Conservation (phyloP, 2,888 invertebrate species). For the Arge pagana region DNA sequence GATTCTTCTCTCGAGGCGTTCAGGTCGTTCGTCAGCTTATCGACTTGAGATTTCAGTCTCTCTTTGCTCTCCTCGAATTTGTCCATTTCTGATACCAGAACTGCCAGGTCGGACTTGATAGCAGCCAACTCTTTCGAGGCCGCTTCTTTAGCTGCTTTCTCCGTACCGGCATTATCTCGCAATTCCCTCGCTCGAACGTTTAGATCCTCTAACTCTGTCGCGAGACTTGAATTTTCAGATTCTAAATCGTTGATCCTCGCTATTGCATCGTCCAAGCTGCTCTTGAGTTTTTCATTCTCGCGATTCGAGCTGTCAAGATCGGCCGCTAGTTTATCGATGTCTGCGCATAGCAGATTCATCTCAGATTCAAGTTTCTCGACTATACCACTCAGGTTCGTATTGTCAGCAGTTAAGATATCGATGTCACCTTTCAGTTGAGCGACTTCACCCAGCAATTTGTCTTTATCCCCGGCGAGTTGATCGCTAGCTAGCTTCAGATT, state of each 20-base stretch:
- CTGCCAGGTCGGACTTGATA: constrained; percentile 37
- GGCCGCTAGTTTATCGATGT: constrained; percentile 19
- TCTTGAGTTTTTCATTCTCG: constrained; percentile 26
- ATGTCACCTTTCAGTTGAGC: constrained; percentile 33
- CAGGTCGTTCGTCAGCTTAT: constrained; percentile 27
- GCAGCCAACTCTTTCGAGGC: constrained; percentile 29
- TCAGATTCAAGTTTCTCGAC: not conserved
- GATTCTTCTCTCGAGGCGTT: not conserved
- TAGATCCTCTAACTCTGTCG: constrained; percentile 26
- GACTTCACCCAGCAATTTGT: constrained; percentile 25
- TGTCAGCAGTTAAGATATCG: constrained; percentile 26
- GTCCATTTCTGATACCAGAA: constrained; percentile 32
- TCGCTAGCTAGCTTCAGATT: no score
- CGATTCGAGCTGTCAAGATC: constrained; percentile 27
- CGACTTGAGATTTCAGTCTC: constrained; percentile 25
- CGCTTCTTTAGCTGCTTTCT: constrained; percentile 18
- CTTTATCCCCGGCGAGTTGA: no score
- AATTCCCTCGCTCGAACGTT: constrained; percentile 23
- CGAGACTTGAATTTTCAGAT: constrained; percentile 25
- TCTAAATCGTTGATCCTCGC: constrained; percentile 25
- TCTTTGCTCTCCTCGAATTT: constrained; percentile 29
- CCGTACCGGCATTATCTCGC: constrained; percentile 20
- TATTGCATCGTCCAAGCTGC: constrained; percentile 27
- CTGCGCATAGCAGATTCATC: constrained; percentile 16
- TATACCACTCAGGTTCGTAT: constrained; percentile 13